Conservation (phyloP, 2,888 invertebrate species). For the Drosophila pullipes region DNA sequence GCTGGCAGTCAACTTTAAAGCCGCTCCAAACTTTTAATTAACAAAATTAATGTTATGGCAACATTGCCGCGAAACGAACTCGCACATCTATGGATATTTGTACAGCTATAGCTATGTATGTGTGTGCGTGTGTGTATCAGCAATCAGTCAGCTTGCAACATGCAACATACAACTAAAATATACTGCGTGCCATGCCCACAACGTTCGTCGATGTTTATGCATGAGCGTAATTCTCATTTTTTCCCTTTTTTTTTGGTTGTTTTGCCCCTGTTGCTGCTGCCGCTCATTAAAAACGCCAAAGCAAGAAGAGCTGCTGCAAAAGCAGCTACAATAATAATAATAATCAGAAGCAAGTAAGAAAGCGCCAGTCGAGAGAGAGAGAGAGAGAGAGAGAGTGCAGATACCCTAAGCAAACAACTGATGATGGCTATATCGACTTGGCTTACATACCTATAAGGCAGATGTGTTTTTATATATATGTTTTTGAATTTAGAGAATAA, state of each 20-base stretch:
- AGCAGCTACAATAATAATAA: slow-evolving; percentile 26
- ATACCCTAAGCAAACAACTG: not conserved
- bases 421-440: not conserved
- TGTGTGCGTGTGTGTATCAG: slow-evolving; percentile 13
- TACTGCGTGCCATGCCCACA: slow-evolving; percentile 26
- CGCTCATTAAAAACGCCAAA: slow-evolving; percentile 57
- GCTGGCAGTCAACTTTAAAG: slow-evolving; percentile 73
- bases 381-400: not conserved
- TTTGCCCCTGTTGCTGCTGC: slow-evolving; percentile 26
- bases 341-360: slow-evolving; percentile 1
- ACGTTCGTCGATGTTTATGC: slow-evolving; percentile 66
- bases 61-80: slow-evolving; percentile 23
- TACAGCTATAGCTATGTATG: not conserved
- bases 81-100: slow-evolving; percentile 5
- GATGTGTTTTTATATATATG: rapidly evolving
- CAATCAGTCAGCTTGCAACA: slow-evolving; percentile 54
- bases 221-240: slow-evolving; percentile 56
- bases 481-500: not conserved
- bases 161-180: slow-evolving; percentile 30
- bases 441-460: not conserved
- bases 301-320: slow-evolving; percentile 25
- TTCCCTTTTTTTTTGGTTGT: slow-evolving; percentile 5
- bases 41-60: slow-evolving; percentile 81
- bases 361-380: not conserved
- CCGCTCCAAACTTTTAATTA: slow-evolving; percentile 76